A percentile compares a stretch with the other conserved stretches of the same genome.
Evolutionary conservation across 2,113 vertebrate genomes (phyloP).

Genomic region (Uropsilus gracilis): DNA sequence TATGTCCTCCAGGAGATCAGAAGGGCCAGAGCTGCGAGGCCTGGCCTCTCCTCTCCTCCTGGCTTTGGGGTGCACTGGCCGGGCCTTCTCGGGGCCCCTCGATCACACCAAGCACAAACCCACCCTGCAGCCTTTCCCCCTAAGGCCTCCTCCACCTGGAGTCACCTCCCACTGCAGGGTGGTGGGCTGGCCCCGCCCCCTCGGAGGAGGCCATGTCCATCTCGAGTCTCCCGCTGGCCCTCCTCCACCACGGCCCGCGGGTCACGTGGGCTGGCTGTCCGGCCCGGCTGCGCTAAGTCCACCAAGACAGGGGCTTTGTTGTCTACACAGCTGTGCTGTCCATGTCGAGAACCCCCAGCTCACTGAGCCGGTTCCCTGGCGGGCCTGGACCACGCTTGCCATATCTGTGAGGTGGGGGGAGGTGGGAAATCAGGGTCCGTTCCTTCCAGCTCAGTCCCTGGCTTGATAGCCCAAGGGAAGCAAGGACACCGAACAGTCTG

Average conservation of each 20-base stretch:
- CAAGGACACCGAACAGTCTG: neutral
- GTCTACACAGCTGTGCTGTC: neutral
- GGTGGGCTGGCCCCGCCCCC: too few relatives aligned
- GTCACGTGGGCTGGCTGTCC: neutral
- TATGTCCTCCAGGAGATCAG: too few relatives aligned
- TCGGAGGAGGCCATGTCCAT: too few relatives aligned
- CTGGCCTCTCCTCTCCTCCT: rapidly evolving
- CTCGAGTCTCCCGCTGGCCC: too few relatives aligned
- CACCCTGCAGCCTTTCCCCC: rapidly evolving
- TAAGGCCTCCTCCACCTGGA: neutral
- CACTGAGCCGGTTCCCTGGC: neutral
- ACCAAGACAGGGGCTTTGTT: neutral
- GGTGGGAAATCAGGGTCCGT: neutral
- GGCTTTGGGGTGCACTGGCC: rapidly evolving
- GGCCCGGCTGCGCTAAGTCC: neutral
- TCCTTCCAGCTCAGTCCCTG: neutral
- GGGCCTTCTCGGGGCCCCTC: rapidly evolving
- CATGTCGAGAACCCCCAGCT: rapidly evolving
- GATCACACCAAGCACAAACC: rapidly evolving
- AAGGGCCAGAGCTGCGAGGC: too few relatives aligned
- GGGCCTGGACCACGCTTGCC: rapidly evolving
- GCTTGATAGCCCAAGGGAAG: neutral
- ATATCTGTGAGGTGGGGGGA: neutral
- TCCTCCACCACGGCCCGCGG: rapidly evolving
- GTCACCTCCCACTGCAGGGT: too few relatives aligned